phyloP scores from a whole-genome alignment of 2,797 vertebrate genomes.

The Hemibagrus guttatus region DNA sequence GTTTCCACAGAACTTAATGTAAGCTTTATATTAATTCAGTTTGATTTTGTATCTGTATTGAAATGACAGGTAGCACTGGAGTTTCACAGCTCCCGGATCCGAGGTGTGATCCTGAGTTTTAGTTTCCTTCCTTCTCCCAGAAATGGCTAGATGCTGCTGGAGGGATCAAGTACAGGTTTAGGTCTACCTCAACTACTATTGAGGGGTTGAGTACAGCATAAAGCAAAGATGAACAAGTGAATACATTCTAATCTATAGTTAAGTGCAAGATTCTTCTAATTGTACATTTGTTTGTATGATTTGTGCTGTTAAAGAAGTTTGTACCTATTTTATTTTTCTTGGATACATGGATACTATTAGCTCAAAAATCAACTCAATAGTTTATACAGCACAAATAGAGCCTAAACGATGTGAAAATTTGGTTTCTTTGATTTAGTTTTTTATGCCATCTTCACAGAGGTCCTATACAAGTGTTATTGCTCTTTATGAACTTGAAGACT shows the following conservation, averaged over 20 bases:
- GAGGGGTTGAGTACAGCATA: no score
- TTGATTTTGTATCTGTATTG: neutral
- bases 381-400: neutral
- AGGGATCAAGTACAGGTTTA: neutral
- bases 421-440: neutral
- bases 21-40: slow-evolving; percentile 57
- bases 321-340: neutral
- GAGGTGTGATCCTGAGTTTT: neutral
- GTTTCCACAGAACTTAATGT: slow-evolving; percentile 89
- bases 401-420: neutral
- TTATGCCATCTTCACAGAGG: neutral
- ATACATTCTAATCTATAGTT: neutral
- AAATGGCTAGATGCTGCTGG: neutral
- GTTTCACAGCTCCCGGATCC: neutral
- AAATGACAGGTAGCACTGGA: neutral
- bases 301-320: neutral
- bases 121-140: neutral
- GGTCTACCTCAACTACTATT: no score
- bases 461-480: neutral
- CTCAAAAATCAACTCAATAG: no score
- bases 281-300: neutral
- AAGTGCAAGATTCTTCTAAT: neutral
- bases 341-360: neutral
- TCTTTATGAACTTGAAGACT: no score
- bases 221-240: neutral